Conservation (phyloP, 1,140 invertebrate species). For the Thaumatotibia leucotreta region DNA sequence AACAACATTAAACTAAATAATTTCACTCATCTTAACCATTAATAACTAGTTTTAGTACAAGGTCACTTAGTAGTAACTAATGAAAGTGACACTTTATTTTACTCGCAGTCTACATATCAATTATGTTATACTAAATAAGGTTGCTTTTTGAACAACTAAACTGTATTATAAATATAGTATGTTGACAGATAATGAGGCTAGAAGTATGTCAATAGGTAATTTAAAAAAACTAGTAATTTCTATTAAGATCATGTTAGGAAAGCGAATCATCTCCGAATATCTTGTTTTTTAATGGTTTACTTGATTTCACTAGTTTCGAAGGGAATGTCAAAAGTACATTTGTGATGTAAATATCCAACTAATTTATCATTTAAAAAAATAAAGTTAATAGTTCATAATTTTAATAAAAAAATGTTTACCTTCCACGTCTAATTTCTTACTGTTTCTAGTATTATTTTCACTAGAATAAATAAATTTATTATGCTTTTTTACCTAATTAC, state of each 20-base stretch:
- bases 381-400: no score
- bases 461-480: no score
- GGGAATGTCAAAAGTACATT: background rate
- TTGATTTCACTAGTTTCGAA: background rate
- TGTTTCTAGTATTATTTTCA: no score
- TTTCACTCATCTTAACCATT: background rate
- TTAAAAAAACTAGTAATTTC: background rate
- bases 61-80: background rate
- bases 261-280: background rate
- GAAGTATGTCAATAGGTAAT: slow-evolving; percentile 7
- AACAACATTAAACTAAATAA: background rate
- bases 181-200: background rate
- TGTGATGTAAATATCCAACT: no score
- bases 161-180: background rate
- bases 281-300: background rate
- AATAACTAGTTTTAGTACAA: background rate
- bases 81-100: slow-evolving; percentile 1
- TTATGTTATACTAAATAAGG: background rate
- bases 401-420: no score
- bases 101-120: no score
- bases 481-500: no score
- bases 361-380: no score
- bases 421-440: no score
- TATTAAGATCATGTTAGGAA: background rate
- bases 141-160: background rate